A percentile compares a stretch with the other conserved stretches of the same genome.
These are phyloP conservation scores for Caenorhabditis wallacei DNA, from an alignment of 2,888 invertebrate genomes.

Conservation along the genomic window DNA sequence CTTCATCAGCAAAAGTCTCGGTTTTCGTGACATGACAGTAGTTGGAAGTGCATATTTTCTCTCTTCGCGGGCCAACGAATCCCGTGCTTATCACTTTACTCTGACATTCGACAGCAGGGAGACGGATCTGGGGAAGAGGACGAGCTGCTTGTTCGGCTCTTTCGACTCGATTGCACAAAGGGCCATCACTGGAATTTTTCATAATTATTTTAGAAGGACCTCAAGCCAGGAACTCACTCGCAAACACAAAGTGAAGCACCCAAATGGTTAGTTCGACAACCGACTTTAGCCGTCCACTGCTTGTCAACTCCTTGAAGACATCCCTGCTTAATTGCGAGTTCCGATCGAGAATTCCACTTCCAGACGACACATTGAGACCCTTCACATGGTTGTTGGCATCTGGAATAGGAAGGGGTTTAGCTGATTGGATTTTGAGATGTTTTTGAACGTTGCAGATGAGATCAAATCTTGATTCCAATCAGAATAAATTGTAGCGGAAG, in stretches of 20 bases:
- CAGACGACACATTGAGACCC: constrained; percentile 71
- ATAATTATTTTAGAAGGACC: not conserved
- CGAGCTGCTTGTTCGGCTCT: constrained; percentile 65
- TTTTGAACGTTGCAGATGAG: too few species aligned
- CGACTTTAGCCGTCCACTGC: constrained; percentile 70
- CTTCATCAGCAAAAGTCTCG: constrained; percentile 67
- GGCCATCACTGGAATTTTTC: constrained; percentile 56
- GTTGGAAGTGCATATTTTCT: constrained; percentile 73
- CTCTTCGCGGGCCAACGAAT: constrained; percentile 57
- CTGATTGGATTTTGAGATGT: not conserved
- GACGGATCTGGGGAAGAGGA: constrained; percentile 64
- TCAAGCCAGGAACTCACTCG: constrained; percentile 75
- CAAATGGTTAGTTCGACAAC: constrained; percentile 74
- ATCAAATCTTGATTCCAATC: too few species aligned
- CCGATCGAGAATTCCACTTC: constrained; percentile 70
- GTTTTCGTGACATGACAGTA: constrained; percentile 77
- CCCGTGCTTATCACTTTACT: constrained; percentile 69
- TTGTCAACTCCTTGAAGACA: constrained; percentile 74
- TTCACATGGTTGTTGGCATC: constrained; percentile 65
- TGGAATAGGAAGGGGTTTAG: constrained; percentile 20
- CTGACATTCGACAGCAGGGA: constrained; percentile 69
- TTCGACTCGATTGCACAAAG: constrained; percentile 67
- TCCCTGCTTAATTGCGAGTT: constrained; percentile 71
- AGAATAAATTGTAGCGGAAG: too few species aligned
- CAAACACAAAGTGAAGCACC: constrained; percentile 78